phyloP scores from a whole-genome alignment of 2,888 invertebrate species.

The Nineta flava region DNA sequence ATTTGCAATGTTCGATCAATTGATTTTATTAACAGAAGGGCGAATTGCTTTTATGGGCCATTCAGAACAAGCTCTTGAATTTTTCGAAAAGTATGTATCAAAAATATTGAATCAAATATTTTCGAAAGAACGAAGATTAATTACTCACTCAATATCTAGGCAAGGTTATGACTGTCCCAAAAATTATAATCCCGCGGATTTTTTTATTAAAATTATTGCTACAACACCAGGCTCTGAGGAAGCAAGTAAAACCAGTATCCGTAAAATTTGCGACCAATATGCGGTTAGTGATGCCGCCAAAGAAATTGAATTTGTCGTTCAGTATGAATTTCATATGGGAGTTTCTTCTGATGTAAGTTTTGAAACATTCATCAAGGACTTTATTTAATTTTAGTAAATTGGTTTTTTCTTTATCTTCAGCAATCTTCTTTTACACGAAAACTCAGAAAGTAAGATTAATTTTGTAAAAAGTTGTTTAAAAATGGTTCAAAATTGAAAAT shows the following conservation, averaged over 20 bases:
- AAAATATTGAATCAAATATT: background rate
- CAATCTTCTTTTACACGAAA: background rate
- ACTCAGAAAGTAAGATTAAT: background rate
- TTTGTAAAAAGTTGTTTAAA: too few species aligned
- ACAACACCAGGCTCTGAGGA: constrained; percentile 61
- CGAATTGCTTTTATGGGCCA: constrained; percentile 71
- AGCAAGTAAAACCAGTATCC: constrained; percentile 49
- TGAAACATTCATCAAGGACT: background rate
- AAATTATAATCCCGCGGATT: constrained; percentile 82
- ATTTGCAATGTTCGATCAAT: constrained; percentile 66
- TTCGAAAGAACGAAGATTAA: background rate
- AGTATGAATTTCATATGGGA: constrained; percentile 52
- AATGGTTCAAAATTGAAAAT: background rate
- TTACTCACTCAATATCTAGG: constrained; percentile 25
- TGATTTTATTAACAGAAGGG: constrained; percentile 73
- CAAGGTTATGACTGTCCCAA: constrained; percentile 61
- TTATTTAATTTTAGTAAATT: background rate
- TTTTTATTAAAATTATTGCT: constrained; percentile 70
- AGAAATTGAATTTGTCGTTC: constrained; percentile 58
- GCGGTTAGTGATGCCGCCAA: constrained; percentile 61
- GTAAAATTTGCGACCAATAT: constrained; percentile 61
- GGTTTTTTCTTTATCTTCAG: background rate
- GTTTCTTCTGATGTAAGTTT: constrained; percentile 32
- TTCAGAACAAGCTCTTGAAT: constrained; percentile 42
- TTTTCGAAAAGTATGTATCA: constrained; percentile 48